Evolutionary conservation across 2,888 invertebrate genomes (phyloP).

Genomic region (Parnassius mnemosyne): DNA sequence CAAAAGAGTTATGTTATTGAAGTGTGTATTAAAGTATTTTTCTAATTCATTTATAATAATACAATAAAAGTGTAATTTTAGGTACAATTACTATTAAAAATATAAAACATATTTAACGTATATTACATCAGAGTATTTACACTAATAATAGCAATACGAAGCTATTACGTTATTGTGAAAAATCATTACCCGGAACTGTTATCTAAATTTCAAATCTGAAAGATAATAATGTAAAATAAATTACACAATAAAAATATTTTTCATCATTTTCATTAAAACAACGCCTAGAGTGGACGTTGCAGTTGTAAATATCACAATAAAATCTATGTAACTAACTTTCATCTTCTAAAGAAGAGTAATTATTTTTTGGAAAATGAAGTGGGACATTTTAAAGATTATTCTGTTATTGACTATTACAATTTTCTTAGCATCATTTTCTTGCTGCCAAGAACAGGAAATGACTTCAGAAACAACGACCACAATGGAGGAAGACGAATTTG

Average conservation of each 20-base stretch:
- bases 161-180: conserved; percentile 2
- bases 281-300: neutral
- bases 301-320: neutral
- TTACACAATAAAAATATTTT: conserved; percentile 1
- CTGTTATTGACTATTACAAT: conserved; percentile 43
- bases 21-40: no score
- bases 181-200: conserved; percentile 9
- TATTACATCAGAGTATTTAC: neutral
- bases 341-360: neutral
- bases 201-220: conserved; percentile 8
- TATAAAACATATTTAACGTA: no score
- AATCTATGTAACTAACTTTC: neutral
- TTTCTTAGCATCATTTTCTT: conserved; percentile 43
- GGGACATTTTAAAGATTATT: conserved; percentile 39
- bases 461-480: conserved; percentile 50
- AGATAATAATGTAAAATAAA: conserved; percentile 2
- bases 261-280: neutral
- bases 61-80: no score
- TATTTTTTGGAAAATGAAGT: conserved; percentile 31
- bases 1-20: no score
- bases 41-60: no score
- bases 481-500: conserved; percentile 53
- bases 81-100: no score
- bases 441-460: conserved; percentile 58
- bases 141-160: neutral